Evolutionary conservation across 1,140 invertebrate species (phyloP).

Genomic region (Drosophila pectinifera): DNA sequence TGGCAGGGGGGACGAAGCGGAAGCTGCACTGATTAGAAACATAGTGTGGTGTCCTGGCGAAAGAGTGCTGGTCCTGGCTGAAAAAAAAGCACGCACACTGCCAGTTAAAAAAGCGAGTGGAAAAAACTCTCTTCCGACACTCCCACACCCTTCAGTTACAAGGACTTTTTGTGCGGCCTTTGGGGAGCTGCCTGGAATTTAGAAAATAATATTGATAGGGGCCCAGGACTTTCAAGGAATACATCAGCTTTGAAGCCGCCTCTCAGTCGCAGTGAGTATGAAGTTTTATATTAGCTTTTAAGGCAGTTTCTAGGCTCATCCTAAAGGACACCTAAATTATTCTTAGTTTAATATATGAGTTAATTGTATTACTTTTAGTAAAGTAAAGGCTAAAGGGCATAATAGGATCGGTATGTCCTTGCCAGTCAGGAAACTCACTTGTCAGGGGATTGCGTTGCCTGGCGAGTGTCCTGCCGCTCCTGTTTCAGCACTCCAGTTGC

Average conservation of each 20-base stretch:
- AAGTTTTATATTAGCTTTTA: too few relatives aligned
- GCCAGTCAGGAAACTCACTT: slow-evolving; percentile 3
- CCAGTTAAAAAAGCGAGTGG: slow-evolving; percentile 12
- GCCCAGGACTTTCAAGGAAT: neutral
- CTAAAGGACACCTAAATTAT: too few relatives aligned
- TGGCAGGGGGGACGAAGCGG: slow-evolving; percentile 32
- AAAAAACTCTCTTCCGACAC: slow-evolving; percentile 5
- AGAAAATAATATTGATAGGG: neutral
- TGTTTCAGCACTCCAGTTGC: slow-evolving; percentile 12
- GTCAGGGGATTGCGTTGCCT: slow-evolving; percentile 20
- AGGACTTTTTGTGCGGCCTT: neutral
- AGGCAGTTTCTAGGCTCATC: too few relatives aligned
- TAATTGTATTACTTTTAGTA: too few relatives aligned
- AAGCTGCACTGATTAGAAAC: slow-evolving; percentile 83
- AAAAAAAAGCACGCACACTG: slow-evolving; percentile 16
- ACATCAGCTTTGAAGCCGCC: too few relatives aligned
- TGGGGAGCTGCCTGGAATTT: neutral
- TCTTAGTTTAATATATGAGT: too few relatives aligned
- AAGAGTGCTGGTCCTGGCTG: slow-evolving; percentile 24
- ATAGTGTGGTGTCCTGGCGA: slow-evolving; percentile 53
- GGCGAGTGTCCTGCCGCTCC: slow-evolving; percentile 12
- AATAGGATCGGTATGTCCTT: neutral
- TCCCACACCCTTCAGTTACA: neutral
- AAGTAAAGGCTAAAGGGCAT: too few relatives aligned
- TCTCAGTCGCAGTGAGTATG: too few relatives aligned